Evolutionary conservation across 2,888 invertebrate genomes (phyloP).

Genomic region (Pandemis heparana): DNA sequence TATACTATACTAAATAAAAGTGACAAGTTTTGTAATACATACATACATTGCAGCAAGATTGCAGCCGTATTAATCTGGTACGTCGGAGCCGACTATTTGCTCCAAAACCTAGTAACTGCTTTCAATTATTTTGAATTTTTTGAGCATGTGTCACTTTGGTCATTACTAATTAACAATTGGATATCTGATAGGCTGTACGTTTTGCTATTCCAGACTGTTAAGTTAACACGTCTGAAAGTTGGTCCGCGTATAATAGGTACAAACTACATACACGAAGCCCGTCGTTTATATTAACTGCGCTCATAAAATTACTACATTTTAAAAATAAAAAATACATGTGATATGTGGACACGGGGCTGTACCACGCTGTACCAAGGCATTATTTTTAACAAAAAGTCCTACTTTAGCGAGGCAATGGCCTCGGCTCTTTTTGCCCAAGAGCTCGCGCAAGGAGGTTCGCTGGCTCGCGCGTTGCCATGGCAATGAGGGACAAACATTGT

Average conservation of each 20-base stretch:
- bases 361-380: constrained; percentile 52
- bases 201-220: not conserved
- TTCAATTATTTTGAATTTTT: no score
- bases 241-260: not conserved
- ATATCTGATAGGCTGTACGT: no score
- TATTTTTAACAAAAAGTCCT: constrained; percentile 43
- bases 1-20: no score
- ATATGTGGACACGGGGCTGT: constrained; percentile 50
- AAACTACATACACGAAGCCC: no score
- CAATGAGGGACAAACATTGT: constrained; percentile 80
- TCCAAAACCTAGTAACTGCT: no score
- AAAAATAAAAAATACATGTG: constrained; percentile 45
- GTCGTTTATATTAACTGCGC: constrained; percentile 8
- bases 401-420: constrained; percentile 37
- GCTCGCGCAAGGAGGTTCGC: constrained; percentile 56
- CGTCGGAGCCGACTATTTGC: no score
- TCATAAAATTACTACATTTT: constrained; percentile 28
- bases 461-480: constrained; percentile 67
- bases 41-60: no score
- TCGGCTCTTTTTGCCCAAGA: constrained; percentile 56
- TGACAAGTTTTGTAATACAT: no score
- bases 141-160: no score
- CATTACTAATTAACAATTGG: no score
- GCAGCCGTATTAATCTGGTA: no score
- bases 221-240: not conserved